These are phyloP conservation scores for Sarotherodon lohbergeri DNA, from an alignment of 2,113 vertebrate species.

Conservation along the genomic window DNA sequence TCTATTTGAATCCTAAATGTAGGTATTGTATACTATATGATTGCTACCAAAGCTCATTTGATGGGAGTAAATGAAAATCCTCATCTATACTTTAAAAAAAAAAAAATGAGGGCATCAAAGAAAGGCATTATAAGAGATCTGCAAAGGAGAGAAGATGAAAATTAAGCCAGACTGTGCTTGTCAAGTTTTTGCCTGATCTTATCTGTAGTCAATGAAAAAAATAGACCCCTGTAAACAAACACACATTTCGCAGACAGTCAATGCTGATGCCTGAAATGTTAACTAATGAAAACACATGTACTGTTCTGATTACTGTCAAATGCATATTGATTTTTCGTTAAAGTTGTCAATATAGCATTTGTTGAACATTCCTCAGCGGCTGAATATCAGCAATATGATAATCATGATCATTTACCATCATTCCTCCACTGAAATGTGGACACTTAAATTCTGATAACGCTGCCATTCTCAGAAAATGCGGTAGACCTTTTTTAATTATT, in stretches of 20 bases:
- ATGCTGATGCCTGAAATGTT: neutral
- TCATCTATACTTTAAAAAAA: neutral
- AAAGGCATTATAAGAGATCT: rapidly evolving
- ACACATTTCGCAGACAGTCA: neutral
- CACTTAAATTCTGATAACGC: neutral
- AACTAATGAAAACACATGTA: neutral
- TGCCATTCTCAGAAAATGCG: neutral
- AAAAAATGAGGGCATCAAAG: neutral
- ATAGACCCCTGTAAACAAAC: neutral
- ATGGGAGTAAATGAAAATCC: neutral
- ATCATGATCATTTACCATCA: neutral
- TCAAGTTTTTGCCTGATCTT: neutral
- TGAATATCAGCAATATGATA: neutral
- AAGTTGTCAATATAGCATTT: neutral
- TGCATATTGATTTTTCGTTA: neutral
- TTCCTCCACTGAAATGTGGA: neutral
- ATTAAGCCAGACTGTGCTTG: neutral
- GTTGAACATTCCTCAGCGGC: neutral
- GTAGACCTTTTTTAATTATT: neutral
- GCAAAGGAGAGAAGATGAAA: neutral
- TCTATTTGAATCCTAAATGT: neutral
- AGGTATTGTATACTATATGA: neutral
- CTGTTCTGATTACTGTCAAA: neutral
- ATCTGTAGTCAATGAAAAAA: neutral
- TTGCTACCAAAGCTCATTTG: neutral